phyloP scores from a whole-genome alignment of 1,140 invertebrate genomes.

The Grapholita molesta region DNA sequence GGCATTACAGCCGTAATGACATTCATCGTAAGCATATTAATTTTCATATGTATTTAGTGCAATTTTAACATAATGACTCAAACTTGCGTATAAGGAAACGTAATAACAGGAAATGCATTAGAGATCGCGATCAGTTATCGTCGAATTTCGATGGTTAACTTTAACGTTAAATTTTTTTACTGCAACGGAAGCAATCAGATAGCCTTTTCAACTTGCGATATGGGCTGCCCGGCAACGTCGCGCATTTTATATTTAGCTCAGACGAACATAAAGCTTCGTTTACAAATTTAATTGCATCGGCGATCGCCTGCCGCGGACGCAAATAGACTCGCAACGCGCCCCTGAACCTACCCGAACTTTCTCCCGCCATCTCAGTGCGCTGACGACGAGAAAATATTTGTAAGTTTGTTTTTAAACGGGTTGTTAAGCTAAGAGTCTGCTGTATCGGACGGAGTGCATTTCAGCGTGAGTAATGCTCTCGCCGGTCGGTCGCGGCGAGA shows the following conservation, averaged over 20 bases:
- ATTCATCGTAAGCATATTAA: slow-evolving; percentile 36
- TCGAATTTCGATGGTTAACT: not conserved
- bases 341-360: slow-evolving; percentile 74
- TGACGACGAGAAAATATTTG: slow-evolving; percentile 34
- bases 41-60: slow-evolving; percentile 30
- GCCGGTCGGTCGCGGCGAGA: slow-evolving; percentile 18
- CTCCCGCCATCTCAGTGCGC: slow-evolving; percentile 35
- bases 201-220: slow-evolving; percentile 29
- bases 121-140: not conserved
- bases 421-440: slow-evolving; percentile 14
- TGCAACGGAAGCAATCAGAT: slow-evolving; percentile 35
- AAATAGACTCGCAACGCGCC: slow-evolving; percentile 64
- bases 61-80: slow-evolving; percentile 26
- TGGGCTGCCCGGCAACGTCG: slow-evolving; percentile 51
- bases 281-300: slow-evolving; percentile 75
- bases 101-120: not conserved
- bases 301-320: slow-evolving; percentile 68
- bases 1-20: slow-evolving; percentile 45
- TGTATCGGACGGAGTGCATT: slow-evolving; percentile 17
- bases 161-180: not conserved
- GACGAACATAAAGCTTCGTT: slow-evolving; percentile 66
- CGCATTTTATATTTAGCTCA: slow-evolving; percentile 62
- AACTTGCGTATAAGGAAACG: not conserved
- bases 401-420: slow-evolving; percentile 31
- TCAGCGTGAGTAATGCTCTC: slow-evolving; percentile 19